Evolutionary conservation across 2,888 invertebrate genomes (phyloP), one percentile per base, ranked within the genome.

Genomic region (Erynnis tages): DNA sequence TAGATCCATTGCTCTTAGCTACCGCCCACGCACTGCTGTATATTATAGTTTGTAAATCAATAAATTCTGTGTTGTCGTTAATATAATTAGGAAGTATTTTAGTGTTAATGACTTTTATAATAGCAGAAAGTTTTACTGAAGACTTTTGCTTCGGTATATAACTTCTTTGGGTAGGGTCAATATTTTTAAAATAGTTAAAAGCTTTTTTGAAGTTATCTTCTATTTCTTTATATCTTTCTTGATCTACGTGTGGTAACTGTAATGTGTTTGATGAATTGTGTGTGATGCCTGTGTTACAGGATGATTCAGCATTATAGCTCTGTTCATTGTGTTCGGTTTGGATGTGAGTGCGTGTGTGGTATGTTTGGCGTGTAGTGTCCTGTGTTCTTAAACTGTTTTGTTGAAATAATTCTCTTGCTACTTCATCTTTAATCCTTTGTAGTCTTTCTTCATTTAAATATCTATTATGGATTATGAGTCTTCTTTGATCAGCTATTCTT

Each of bases 401-500:
- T n/a, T n/a, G n/a, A n/a, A n/a, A n/a, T n/a, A n/a, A n/a, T n/a
- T n/a, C n/a, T n/a, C n/a, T n/a, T n/a, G n/a, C n/a, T n/a, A n/a
- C n/a, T n/a, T n/a, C n/a, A n/a, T n/a, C n/a, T n/a, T n/a, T n/a
- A n/a, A n/a, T n/a, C n/a, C n/a, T n/a, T n/a, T n/a, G n/a, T n/a
- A n/a, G n/a, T n/a, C n/a, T n/a, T n/a, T n/a, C n/a, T n/a, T n/a
- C n/a, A n/a, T n/a, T n/a, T n/a, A n/a, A n/a, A n/a, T n/a, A n/a
- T n/a, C n/a, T n/a, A n/a, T n/a, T n/a, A n/a, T n/a, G n/a, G n/a
- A n/a, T n/a, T 35, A 60, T 56, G 14, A 46, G 35, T 41, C 55
- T 49, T 27, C 46, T 32, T 29, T 60, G 56, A n/a, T 58, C 55
- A n/a, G 56, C 37, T 37, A 56, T 40, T 30, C 58, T 27, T 34